phyloP scores from a whole-genome alignment of 1,140 invertebrate genomes.

The Pogonus chalceus region DNA sequence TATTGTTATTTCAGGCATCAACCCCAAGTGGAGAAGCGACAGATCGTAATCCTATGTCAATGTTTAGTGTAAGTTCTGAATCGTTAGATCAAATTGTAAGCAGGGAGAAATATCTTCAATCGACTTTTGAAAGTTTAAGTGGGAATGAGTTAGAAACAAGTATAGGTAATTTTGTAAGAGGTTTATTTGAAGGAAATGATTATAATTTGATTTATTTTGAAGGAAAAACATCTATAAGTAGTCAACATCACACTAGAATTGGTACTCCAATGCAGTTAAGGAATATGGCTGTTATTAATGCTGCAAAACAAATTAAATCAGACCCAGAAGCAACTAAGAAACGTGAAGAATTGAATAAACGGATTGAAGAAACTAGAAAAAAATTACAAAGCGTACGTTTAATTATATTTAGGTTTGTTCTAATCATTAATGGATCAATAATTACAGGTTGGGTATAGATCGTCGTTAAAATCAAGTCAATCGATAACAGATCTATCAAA shows the following conservation, averaged over 20 bases:
- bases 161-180: slow-evolving; percentile 23
- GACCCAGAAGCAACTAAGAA: slow-evolving; percentile 60
- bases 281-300: slow-evolving; percentile 44
- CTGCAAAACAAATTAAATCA: slow-evolving; percentile 42
- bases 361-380: slow-evolving; percentile 77
- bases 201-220: slow-evolving; percentile 4
- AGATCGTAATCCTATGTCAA: slow-evolving; percentile 49
- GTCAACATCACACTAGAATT: slow-evolving; percentile 30
- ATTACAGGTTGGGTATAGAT: slow-evolving; percentile 59
- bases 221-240: slow-evolving; percentile 30
- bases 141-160: slow-evolving; percentile 44
- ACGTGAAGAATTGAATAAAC: slow-evolving; percentile 70
- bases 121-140: slow-evolving; percentile 66
- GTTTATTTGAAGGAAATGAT: not conserved
- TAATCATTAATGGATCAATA: slow-evolving; percentile 2
- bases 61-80: slow-evolving; percentile 61
- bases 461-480: slow-evolving; percentile 70
- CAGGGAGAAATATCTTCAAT: slow-evolving; percentile 64
- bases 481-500: slow-evolving; percentile 65
- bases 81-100: slow-evolving; percentile 55
- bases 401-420: not conserved
- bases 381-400: slow-evolving; percentile 77
- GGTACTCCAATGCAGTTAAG: slow-evolving; percentile 30
- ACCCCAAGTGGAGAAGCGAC: slow-evolving; percentile 65
- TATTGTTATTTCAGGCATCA: slow-evolving; percentile 38